Percentiles rank a stretch among this genome's conserved stretches.
These are phyloP conservation scores for Diorhabda carinulata DNA, from an alignment of 1,140 invertebrate species.

Conservation along the genomic window DNA sequence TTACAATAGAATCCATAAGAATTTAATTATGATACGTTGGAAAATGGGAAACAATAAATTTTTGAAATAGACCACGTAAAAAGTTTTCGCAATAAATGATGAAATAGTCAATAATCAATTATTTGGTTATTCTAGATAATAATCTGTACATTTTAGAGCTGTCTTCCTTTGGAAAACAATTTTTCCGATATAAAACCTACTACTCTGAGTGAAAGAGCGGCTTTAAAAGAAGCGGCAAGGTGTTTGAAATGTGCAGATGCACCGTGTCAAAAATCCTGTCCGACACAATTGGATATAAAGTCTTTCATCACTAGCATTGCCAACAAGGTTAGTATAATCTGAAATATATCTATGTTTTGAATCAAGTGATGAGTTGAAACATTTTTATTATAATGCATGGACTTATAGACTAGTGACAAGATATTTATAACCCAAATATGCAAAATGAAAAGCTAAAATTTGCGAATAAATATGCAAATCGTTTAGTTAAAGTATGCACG, in stretches of 20 bases:
- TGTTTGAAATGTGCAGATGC: constrained; percentile 98
- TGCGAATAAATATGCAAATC: too few species aligned
- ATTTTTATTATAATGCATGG: too few species aligned
- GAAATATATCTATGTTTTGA: too few species aligned
- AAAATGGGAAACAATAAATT: background rate
- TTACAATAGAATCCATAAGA: background rate
- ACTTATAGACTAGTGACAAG: too few species aligned
- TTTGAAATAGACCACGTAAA: background rate
- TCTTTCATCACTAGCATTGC: constrained; percentile 94
- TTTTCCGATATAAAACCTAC: constrained; percentile 98
- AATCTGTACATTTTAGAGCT: constrained; percentile 53
- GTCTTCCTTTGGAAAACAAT: constrained; percentile 75
- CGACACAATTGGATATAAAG: constrained; percentile 96
- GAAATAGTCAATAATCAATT: too few species aligned
- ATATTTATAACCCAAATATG: too few species aligned
- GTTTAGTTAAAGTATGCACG: too few species aligned
- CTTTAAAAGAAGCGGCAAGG: constrained; percentile 82
- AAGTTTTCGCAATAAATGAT: too few species aligned
- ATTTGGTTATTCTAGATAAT: background rate
- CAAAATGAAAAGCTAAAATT: too few species aligned
- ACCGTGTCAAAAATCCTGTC: constrained; percentile 97
- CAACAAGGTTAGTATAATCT: constrained; percentile 67
- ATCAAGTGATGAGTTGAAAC: too few species aligned
- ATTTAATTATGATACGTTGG: background rate
- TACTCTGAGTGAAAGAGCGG: constrained; percentile 90